Evolutionary conservation across 2,113 vertebrate species (phyloP).

Genomic region (Dicerorhinus sumatrensis): DNA sequence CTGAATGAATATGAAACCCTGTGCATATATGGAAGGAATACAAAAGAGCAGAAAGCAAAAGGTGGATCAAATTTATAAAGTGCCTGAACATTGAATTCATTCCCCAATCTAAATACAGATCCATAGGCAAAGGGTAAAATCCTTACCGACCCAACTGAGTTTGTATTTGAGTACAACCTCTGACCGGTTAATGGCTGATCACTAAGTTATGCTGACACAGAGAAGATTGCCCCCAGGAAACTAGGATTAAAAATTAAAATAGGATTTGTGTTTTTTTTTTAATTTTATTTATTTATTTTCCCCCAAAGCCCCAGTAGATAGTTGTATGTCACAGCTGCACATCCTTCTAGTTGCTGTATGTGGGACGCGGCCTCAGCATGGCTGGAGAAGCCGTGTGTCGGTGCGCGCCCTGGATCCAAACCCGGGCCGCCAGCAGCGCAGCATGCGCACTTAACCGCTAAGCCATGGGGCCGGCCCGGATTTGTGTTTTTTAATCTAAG

Average conservation of each 20-base stretch:
- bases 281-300: too few relatives aligned
- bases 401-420: too few relatives aligned
- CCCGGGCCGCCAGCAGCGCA: too few relatives aligned
- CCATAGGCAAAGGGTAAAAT: background rate
- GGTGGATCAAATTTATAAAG: background rate
- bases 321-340: too few relatives aligned
- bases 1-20: background rate
- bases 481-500: background rate
- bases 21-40: background rate
- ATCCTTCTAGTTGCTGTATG: too few relatives aligned
- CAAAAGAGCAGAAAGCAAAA: background rate
- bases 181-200: background rate
- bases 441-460: too few relatives aligned
- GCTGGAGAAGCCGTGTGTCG: too few relatives aligned
- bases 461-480: too few relatives aligned
- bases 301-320: too few relatives aligned
- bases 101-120: background rate
- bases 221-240: background rate
- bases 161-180: background rate
- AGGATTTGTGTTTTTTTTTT: background rate
- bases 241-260: background rate
- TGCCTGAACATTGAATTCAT: background rate
- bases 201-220: background rate
- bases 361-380: too few relatives aligned
- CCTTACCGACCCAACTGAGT: background rate